Percentiles rank a stretch among this genome's conserved stretches.
phyloP scores from a whole-genome alignment of 2,797 vertebrate genomes.

The Eulemur albifrons region DNA sequence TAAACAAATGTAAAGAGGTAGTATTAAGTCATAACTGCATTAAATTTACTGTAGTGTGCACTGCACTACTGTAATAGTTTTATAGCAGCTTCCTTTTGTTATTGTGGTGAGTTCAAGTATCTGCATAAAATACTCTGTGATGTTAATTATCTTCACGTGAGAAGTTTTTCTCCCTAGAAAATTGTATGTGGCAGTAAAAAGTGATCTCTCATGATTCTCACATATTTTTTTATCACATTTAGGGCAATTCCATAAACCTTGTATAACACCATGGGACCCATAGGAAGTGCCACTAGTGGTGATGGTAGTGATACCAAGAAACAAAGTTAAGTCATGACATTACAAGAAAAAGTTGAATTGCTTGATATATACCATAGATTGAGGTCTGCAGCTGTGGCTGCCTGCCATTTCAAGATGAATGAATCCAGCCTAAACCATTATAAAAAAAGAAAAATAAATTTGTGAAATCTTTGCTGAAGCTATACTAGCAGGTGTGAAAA shows the following conservation, averaged over 20 bases:
- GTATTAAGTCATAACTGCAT: neutral
- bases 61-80: neutral
- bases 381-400: neutral
- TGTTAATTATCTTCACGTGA: neutral
- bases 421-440: neutral
- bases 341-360: neutral
- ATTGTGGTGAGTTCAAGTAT: neutral
- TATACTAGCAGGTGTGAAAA: neutral
- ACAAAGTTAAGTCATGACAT: neutral
- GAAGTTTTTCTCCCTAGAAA: neutral
- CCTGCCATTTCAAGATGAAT: neutral
- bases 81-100: neutral
- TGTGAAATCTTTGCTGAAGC: neutral
- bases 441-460: neutral
- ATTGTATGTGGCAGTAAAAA: neutral
- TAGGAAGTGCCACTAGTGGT: neutral
- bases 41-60: neutral
- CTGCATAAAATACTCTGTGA: neutral
- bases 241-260: neutral
- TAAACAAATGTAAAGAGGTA: neutral
- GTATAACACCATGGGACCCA: neutral
- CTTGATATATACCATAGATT: neutral
- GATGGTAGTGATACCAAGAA: neutral
- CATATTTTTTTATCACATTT: neutral
- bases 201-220: neutral